Percentiles rank a stretch among this genome's conserved stretches.
These are phyloP conservation scores for Timandra comae DNA, from an alignment of 2,888 invertebrate genomes.

Conservation along the genomic window DNA sequence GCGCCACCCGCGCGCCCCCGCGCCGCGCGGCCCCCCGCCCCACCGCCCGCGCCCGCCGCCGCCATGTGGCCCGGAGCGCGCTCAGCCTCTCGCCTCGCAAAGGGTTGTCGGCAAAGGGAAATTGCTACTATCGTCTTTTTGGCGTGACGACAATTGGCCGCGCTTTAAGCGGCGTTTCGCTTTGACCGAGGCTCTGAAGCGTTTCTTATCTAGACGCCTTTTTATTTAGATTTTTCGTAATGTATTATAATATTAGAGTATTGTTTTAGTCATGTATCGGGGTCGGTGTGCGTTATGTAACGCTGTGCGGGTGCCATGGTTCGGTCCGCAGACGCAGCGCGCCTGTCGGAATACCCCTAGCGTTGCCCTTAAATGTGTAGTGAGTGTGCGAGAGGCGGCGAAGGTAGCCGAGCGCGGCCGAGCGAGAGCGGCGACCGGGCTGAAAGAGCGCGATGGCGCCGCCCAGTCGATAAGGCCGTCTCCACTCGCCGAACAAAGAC, in stretches of 20 bases:
- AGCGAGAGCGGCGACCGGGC: conserved; percentile 42
- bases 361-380: conserved; percentile 72
- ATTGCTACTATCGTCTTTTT: conserved; percentile 59
- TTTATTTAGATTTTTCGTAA: conserved; percentile 18
- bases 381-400: conserved; percentile 42
- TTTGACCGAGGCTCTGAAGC: conserved; percentile 27
- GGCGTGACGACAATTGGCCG: conserved; percentile 51
- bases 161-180: conserved; percentile 40
- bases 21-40: conserved; percentile 29
- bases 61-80: conserved; percentile 61
- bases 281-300: conserved; percentile 44
- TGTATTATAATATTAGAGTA: conserved; percentile 16
- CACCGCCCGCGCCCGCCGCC: conserved; percentile 36
- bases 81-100: conserved; percentile 55
- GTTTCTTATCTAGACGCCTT: conserved; percentile 16
- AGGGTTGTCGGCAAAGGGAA: conserved; percentile 70
- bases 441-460: conserved; percentile 65
- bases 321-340: conserved; percentile 44
- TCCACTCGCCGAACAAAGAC: conserved; percentile 73
- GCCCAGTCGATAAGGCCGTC: conserved; percentile 77
- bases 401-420: conserved; percentile 47
- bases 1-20: conserved; percentile 20
- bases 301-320: conserved; percentile 41
- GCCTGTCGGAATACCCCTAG: conserved; percentile 54
- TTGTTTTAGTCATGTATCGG: conserved; percentile 33